Conservation (phyloP, 2,797 vertebrate species). For the Avahi laniger region DNA sequence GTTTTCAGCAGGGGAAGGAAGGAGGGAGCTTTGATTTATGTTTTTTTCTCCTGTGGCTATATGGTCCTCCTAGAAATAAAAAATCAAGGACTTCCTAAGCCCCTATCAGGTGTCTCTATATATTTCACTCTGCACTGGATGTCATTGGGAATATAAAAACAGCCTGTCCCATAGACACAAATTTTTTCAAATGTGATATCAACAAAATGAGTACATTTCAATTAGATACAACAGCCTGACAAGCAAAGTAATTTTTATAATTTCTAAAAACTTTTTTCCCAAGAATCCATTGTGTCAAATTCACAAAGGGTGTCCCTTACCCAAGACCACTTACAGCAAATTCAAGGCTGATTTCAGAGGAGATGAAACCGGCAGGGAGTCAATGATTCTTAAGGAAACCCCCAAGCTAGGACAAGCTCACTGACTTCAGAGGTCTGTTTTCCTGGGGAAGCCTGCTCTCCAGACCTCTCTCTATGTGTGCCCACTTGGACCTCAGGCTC, state of each 20-base stretch:
- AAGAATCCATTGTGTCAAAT: neutral
- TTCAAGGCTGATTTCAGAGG: neutral
- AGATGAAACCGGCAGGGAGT: neutral
- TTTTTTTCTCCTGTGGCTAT: neutral
- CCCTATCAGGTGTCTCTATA: neutral
- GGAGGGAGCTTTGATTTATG: neutral
- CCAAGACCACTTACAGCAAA: neutral
- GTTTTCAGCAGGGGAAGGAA: neutral
- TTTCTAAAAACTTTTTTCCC: neutral
- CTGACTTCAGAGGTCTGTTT: neutral
- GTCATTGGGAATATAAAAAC: neutral
- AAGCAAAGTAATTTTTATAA: neutral
- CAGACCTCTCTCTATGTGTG: neutral
- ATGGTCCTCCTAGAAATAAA: neutral
- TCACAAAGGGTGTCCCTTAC: neutral
- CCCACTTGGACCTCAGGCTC: neutral
- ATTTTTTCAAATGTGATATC: slow-evolving; percentile 8
- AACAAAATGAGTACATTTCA: neutral
- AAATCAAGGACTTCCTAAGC: neutral
- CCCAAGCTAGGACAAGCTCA: neutral
- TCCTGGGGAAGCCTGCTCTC: neutral
- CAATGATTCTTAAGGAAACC: neutral
- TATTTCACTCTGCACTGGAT: neutral
- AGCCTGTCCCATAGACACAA: neutral
- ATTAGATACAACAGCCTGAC: neutral